These are phyloP conservation scores for Melanotaenia duboulayi DNA, from an alignment of 2,113 vertebrate genomes.

Conservation along the genomic window DNA sequence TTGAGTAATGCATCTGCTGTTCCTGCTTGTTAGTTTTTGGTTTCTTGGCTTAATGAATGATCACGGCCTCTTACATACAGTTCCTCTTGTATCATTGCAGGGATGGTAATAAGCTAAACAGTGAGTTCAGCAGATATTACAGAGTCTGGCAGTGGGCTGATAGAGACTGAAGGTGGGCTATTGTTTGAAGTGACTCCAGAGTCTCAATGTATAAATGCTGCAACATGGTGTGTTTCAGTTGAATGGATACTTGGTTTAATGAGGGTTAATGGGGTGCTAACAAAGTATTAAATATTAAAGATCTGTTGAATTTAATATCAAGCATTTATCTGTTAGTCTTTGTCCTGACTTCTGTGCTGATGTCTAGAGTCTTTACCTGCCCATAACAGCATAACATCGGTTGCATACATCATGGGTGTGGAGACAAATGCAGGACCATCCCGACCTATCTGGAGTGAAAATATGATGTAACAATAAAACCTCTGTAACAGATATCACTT, in stretches of 20 bases:
- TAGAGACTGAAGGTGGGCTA: too few species aligned
- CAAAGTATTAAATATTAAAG: conserved; percentile 57
- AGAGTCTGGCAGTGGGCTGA: conserved; percentile 25
- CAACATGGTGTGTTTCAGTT: conserved; percentile 19
- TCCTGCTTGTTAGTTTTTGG: conserved; percentile 24
- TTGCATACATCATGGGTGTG: background rate
- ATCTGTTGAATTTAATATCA: conserved; percentile 64
- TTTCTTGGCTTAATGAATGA: conserved; percentile 34
- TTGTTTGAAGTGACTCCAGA: too few species aligned
- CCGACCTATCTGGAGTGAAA: background rate
- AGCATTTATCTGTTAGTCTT: conserved; percentile 27
- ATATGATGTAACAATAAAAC: background rate
- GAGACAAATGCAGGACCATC: too few species aligned
- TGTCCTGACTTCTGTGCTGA: conserved; percentile 11
- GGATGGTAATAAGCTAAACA: conserved; percentile 11
- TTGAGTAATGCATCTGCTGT: conserved; percentile 14
- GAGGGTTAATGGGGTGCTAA: conserved; percentile 51
- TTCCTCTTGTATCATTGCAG: conserved; percentile 4
- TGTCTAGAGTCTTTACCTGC: background rate
- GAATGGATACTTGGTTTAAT: conserved; percentile 57
- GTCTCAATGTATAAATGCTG: conserved; percentile 29
- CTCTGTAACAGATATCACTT: background rate
- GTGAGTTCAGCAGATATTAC: conserved; percentile 39
- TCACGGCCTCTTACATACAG: background rate
- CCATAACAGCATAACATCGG: background rate